Conservation (phyloP, 2,113 vertebrate species). For the Sporophila hypoxantha region DNA sequence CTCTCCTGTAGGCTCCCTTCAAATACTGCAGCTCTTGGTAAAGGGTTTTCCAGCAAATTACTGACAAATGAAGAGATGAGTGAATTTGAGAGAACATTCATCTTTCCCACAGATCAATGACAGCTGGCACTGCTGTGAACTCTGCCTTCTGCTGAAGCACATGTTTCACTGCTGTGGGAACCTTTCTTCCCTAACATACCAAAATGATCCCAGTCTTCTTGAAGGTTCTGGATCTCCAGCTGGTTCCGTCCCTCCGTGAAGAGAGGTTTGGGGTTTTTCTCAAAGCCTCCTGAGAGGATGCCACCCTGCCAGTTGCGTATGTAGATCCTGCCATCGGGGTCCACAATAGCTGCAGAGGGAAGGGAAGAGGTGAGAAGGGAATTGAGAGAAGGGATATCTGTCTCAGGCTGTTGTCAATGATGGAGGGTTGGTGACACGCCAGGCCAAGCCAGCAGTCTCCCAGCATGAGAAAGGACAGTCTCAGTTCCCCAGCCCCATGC, state of each 20-base stretch:
- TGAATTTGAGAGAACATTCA: not conserved
- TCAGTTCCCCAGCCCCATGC: not conserved
- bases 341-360: slow-evolving; percentile 76
- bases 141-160: not conserved
- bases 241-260: slow-evolving; percentile 95
- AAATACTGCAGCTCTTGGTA: not conserved
- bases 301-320: slow-evolving; percentile 91
- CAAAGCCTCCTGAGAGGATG: slow-evolving; percentile 91
- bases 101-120: not conserved
- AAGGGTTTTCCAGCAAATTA: not conserved
- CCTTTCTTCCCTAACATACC: slow-evolving; percentile 69
- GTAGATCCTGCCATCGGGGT: slow-evolving; percentile 93
- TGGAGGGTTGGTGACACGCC: not conserved
- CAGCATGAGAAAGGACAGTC: not conserved
- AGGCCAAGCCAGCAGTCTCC: not conserved
- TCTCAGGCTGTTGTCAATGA: rapidly evolving
- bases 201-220: slow-evolving; percentile 98
- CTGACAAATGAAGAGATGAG: not conserved
- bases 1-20: not conserved
- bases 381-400: not conserved
- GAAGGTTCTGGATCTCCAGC: slow-evolving; percentile 93
- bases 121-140: not conserved
- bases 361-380: not conserved
- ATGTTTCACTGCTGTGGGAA: not conserved
- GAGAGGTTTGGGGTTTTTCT: slow-evolving; percentile 98